phyloP scores from a whole-genome alignment of 2,888 invertebrate genomes.

The Amaurobius ferox region DNA sequence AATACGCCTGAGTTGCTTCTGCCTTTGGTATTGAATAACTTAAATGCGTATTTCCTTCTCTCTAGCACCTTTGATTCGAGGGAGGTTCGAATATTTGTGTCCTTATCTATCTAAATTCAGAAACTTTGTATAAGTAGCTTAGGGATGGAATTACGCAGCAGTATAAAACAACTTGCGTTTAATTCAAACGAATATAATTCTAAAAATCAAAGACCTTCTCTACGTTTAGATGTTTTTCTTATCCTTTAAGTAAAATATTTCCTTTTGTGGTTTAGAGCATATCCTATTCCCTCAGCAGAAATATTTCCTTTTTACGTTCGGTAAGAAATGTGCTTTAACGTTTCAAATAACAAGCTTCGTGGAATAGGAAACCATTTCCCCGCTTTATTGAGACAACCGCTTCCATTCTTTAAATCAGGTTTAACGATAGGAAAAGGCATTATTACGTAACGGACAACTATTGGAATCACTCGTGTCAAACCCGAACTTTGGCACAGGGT shows the following conservation, averaged over 20 bases:
- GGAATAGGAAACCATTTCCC: neutral
- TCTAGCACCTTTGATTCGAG: constrained; percentile 13
- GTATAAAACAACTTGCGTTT: constrained; percentile 7
- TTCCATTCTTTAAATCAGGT: too few species aligned
- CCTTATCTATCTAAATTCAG: neutral
- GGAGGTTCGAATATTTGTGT: neutral
- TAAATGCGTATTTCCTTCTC: constrained; percentile 5
- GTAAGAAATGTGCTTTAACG: neutral
- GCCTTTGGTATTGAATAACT: constrained; percentile 18
- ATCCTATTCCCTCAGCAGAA: neutral
- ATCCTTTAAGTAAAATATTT: neutral
- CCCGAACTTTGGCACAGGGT: too few species aligned
- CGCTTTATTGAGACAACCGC: neutral
- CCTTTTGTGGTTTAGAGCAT: neutral
- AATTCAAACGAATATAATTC: constrained; percentile 22
- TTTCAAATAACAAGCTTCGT: neutral
- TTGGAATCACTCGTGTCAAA: too few species aligned
- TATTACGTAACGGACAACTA: too few species aligned
- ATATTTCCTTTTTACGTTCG: neutral
- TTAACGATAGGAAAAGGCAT: too few species aligned
- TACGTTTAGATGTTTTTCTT: neutral
- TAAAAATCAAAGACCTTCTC: neutral
- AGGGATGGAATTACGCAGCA: neutral
- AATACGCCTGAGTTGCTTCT: constrained; percentile 45
- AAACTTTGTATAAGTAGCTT: neutral